Percentiles rank a stretch among this genome's conserved stretches.
These are phyloP conservation scores for Drosophila barbarae DNA, from an alignment of 2,888 invertebrate species.

Conservation along the genomic window DNA sequence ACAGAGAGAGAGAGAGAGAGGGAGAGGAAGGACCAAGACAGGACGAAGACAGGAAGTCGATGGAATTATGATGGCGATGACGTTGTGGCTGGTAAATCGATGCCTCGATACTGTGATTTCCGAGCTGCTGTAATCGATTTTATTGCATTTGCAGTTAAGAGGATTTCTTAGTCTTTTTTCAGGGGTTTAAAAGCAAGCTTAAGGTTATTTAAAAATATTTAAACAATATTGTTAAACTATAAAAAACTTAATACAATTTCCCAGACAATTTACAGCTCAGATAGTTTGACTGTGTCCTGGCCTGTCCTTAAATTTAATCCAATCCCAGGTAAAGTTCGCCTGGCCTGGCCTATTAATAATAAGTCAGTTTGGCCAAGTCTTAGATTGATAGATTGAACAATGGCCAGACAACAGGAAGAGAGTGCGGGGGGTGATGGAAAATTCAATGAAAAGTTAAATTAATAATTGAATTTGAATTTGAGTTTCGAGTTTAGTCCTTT, in stretches of 20 bases:
- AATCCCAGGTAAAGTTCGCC: neutral
- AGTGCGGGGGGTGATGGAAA: neutral
- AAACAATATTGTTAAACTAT: too few species aligned
- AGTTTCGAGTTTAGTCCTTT: constrained; percentile 25
- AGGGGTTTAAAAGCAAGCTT: too few species aligned
- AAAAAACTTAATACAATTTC: too few species aligned
- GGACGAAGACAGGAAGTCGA: constrained; percentile 28
- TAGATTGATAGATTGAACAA: constrained; percentile 34
- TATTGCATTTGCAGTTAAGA: constrained; percentile 27
- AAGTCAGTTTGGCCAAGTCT: constrained; percentile 14
- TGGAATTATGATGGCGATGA: neutral
- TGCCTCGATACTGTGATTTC: constrained; percentile 31
- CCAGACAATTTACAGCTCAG: neutral
- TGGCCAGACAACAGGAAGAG: neutral
- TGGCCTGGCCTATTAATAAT: constrained; percentile 19
- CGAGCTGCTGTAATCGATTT: constrained; percentile 30
- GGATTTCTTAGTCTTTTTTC: constrained; percentile 10
- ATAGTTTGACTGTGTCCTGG: neutral
- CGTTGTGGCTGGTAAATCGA: constrained; percentile 21
- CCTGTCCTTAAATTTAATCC: constrained; percentile 13
- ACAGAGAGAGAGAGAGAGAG: neutral
- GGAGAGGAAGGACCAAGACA: neutral
- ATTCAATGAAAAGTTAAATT: constrained; percentile 49
- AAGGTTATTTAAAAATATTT: too few species aligned
- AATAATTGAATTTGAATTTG: constrained; percentile 57